These are phyloP conservation scores for Reticulitermes lucifugus DNA, from an alignment of 2,888 invertebrate species.

Conservation along the genomic window DNA sequence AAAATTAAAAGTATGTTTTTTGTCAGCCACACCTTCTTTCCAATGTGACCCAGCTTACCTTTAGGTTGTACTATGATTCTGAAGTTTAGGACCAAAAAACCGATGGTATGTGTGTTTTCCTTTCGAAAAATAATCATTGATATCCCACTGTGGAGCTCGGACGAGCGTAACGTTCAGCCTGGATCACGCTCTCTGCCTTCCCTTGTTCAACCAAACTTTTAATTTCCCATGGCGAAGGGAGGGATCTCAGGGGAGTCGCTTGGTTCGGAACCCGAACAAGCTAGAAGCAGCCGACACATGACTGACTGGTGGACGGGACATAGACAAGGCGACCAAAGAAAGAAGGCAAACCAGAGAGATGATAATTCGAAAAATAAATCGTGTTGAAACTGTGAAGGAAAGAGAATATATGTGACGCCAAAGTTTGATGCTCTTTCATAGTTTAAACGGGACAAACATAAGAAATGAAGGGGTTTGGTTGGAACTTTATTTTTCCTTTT, in stretches of 20 bases:
- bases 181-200: background rate
- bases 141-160: background rate
- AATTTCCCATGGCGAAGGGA: constrained; percentile 29
- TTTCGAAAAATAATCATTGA: background rate
- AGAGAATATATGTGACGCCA: background rate
- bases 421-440: too few relatives aligned
- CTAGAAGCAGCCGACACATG: background rate
- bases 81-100: background rate
- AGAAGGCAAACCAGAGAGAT: background rate
- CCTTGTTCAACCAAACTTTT: constrained; percentile 27
- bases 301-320: constrained; percentile 1
- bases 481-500: too few relatives aligned
- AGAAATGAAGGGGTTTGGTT: too few relatives aligned
- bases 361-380: background rate
- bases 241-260: background rate
- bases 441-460: too few relatives aligned
- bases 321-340: background rate
- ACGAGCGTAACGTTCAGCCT: background rate
- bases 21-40: too few relatives aligned
- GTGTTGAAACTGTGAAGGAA: background rate
- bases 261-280: constrained; percentile 29
- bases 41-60: too few relatives aligned
- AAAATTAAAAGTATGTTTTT: too few relatives aligned
- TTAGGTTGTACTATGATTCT: too few relatives aligned
- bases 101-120: background rate